Percentiles rank a stretch among this genome's conserved stretches.
phyloP scores from a whole-genome alignment of 2,888 invertebrate species.

The Parnassius smintheus region DNA sequence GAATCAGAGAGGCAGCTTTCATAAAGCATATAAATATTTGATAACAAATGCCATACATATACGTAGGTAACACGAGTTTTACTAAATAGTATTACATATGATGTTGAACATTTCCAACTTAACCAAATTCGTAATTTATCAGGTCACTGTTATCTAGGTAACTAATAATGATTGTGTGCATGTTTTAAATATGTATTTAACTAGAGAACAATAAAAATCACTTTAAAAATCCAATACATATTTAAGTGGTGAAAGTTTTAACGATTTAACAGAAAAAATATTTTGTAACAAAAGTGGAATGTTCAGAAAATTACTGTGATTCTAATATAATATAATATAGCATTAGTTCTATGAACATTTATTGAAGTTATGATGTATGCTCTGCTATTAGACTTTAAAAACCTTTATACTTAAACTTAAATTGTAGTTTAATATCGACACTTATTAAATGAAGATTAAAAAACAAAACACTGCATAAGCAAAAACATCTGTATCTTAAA shows the following conservation, averaged over 20 bases:
- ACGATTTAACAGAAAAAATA: background rate
- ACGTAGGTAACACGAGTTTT: background rate
- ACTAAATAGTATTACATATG: background rate
- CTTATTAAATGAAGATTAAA: no score
- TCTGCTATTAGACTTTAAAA: no score
- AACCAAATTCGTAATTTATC: slow-evolving; percentile 1
- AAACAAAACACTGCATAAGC: no score
- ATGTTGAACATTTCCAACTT: background rate
- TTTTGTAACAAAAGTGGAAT: background rate
- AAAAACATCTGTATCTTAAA: no score
- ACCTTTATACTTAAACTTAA: no score
- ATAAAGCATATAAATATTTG: slow-evolving; percentile 7
- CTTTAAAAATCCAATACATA: no score
- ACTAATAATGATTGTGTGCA: background rate
- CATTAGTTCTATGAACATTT: no score
- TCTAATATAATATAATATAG: no score
- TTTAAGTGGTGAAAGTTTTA: background rate
- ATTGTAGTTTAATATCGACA: no score
- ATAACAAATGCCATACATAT: background rate
- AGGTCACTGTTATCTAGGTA: no score
- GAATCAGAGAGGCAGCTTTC: slow-evolving; percentile 4
- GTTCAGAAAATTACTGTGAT: background rate
- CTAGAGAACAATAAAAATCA: background rate
- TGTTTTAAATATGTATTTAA: background rate
- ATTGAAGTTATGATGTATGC: no score